phyloP scores from a whole-genome alignment of 2,888 invertebrate species.

The Oxycera nigricornis region DNA sequence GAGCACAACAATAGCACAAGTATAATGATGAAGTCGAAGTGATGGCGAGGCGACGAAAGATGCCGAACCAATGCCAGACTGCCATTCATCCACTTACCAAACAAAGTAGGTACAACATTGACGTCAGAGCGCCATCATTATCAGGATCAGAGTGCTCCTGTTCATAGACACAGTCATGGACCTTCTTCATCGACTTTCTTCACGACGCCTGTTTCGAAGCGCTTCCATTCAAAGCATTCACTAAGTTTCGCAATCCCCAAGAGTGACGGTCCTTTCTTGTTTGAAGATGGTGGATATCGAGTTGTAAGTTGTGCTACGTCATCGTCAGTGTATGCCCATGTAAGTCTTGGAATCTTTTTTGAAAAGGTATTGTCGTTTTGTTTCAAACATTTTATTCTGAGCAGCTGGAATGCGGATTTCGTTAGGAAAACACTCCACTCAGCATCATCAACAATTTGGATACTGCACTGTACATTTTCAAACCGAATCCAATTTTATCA shows the following conservation, averaged over 20 bases:
- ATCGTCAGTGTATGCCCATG: conserved; percentile 18
- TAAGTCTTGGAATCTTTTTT: background rate
- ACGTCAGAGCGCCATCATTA: conserved; percentile 27
- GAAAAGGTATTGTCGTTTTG: background rate
- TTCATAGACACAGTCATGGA: conserved; percentile 18
- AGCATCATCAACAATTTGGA: too few species aligned
- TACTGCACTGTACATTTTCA: too few species aligned
- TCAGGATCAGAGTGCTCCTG: background rate
- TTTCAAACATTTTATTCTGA: background rate
- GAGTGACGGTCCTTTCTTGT: conserved; percentile 18
- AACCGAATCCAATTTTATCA: too few species aligned
- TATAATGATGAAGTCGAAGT: conserved; percentile 6
- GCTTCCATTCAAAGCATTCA: conserved; percentile 7
- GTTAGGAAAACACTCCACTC: background rate
- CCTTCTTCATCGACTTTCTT: conserved; percentile 11
- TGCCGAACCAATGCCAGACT: conserved; percentile 9
- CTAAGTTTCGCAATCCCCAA: conserved; percentile 9
- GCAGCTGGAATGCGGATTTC: background rate
- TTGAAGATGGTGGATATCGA: background rate
- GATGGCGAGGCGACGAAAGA: background rate
- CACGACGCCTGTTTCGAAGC: conserved; percentile 25
- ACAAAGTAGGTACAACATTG: conserved; percentile 25
- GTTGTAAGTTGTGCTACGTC: conserved; percentile 32
- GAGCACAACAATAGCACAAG: conserved; percentile 22
- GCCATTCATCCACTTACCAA: conserved; percentile 30